Conservation (phyloP, 2,888 invertebrate species). For the Drosophila paucipuncta region DNA sequence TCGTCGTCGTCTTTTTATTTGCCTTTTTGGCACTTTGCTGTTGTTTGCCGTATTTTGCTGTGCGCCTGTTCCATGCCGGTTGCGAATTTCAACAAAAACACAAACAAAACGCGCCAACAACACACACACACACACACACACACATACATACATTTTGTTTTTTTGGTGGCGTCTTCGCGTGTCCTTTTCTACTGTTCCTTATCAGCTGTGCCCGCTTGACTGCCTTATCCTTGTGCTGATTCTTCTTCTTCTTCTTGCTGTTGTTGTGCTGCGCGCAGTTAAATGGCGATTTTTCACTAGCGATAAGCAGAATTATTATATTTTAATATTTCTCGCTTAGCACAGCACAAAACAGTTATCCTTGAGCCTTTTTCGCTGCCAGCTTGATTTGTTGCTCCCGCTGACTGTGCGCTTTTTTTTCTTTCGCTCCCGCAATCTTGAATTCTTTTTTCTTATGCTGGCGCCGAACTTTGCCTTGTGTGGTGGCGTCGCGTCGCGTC, state of each 20-base stretch:
- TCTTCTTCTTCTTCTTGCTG: slow-evolving; percentile 15
- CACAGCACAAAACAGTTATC: slow-evolving; percentile 62
- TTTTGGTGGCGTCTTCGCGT: neutral
- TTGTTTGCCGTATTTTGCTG: slow-evolving; percentile 58
- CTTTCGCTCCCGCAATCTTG: neutral
- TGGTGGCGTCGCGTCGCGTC: slow-evolving; percentile 42
- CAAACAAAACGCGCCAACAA: slow-evolving; percentile 64
- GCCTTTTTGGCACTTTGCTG: slow-evolving; percentile 41
- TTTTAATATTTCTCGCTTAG: slow-evolving; percentile 80
- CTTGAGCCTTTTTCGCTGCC: slow-evolving; percentile 38
- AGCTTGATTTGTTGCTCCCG: slow-evolving; percentile 65
- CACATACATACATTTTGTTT: neutral
- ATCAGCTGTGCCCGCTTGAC: slow-evolving; percentile 57
- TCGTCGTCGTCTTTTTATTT: slow-evolving; percentile 36
- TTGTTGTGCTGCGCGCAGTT: slow-evolving; percentile 53
- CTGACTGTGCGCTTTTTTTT: slow-evolving; percentile 61
- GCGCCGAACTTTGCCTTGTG: slow-evolving; percentile 19
- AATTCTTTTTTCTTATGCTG: slow-evolving; percentile 7
- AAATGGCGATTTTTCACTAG: slow-evolving; percentile 75
- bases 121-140: neutral
- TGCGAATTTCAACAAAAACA: slow-evolving; percentile 81
- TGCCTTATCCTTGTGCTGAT: slow-evolving; percentile 43
- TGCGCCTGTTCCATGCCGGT: slow-evolving; percentile 74
- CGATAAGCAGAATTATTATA: slow-evolving; percentile 77
- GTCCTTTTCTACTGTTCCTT: slow-evolving; percentile 41